A percentile compares a stretch with the other conserved stretches of the same genome.
phyloP scores from a whole-genome alignment of 2,888 invertebrate genomes.

The Trachelus troglodyta region DNA sequence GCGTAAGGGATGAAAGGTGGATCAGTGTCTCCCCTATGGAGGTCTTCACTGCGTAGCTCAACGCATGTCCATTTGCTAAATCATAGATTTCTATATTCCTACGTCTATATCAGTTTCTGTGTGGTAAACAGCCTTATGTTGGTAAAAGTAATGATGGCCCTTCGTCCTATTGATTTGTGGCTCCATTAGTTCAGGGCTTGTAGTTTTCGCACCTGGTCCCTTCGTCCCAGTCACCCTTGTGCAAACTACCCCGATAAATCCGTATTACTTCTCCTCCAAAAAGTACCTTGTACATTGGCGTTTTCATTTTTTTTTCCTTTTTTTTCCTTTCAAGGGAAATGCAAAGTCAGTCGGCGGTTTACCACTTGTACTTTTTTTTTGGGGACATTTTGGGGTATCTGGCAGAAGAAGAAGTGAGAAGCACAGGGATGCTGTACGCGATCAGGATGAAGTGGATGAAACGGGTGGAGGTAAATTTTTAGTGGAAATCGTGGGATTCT shows the following conservation, averaged over 20 bases:
- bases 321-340: no score
- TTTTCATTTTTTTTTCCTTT: no score
- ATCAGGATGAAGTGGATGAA: no score
- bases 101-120: constrained; percentile 28
- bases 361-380: no score
- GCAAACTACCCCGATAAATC: constrained; percentile 48
- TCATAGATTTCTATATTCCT: background rate
- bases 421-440: no score
- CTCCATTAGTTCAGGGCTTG: constrained; percentile 63
- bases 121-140: constrained; percentile 62
- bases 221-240: constrained; percentile 9
- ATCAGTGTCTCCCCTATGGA: constrained; percentile 27
- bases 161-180: constrained; percentile 63
- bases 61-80: constrained; percentile 34
- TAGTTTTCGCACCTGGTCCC: constrained; percentile 49
- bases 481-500: no score
- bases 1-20: constrained; percentile 57
- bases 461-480: no score
- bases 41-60: constrained; percentile 17
- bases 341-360: no score
- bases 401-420: no score
- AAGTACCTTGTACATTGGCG: no score
- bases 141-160: constrained; percentile 61
- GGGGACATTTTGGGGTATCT: no score
- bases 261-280: constrained; percentile 47